Percentiles rank a stretch among this genome's conserved stretches.
Evolutionary conservation across 2,888 invertebrate genomes (phyloP).

Genomic region (Acrobasis consociella): DNA sequence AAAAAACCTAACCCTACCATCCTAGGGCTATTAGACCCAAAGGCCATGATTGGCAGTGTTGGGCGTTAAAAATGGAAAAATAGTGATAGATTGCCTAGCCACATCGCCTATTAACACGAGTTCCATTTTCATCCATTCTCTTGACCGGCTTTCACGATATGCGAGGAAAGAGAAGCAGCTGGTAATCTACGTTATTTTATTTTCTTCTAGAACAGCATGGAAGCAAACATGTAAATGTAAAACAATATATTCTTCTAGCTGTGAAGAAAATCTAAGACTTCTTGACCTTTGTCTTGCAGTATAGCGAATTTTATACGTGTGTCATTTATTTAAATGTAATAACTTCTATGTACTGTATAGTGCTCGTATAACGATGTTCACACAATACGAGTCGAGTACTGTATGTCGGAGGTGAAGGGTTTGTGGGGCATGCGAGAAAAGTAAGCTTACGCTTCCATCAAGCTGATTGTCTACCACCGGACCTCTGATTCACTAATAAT

Average conservation of each 20-base stretch:
- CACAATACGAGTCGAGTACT: not conserved
- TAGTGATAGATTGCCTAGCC: too few relatives aligned
- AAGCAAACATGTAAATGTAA: too few relatives aligned
- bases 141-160: not conserved
- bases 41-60: too few relatives aligned
- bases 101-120: too few relatives aligned
- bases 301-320: not conserved
- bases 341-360: not conserved
- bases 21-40: too few relatives aligned
- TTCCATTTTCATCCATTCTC: not conserved
- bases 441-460: not conserved
- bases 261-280: not conserved
- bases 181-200: too few relatives aligned
- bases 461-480: constrained; percentile 22
- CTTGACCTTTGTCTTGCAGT: not conserved
- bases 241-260: not conserved
- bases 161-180: too few relatives aligned
- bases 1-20: too few relatives aligned
- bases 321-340: not conserved
- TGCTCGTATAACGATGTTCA: not conserved
- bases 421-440: constrained; percentile 33
- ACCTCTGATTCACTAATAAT: constrained; percentile 16
- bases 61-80: too few relatives aligned
- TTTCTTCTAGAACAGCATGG: too few relatives aligned
- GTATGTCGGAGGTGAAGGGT: constrained; percentile 36